These are phyloP conservation scores for Xestia ashworthii DNA, from an alignment of 2,888 invertebrate species.

Conservation along the genomic window DNA sequence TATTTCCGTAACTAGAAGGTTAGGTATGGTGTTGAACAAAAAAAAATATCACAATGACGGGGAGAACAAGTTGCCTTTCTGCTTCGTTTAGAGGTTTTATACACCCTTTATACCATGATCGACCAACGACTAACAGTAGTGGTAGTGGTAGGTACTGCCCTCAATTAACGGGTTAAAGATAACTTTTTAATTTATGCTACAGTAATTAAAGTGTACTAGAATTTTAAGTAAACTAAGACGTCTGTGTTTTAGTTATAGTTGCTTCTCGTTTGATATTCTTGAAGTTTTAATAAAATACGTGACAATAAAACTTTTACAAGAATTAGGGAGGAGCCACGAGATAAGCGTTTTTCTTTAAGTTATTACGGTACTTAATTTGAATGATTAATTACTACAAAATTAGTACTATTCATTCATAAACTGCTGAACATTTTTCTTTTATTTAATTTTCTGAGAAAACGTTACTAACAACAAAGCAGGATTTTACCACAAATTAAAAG, in stretches of 20 bases:
- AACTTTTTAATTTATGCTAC: constrained; percentile 40
- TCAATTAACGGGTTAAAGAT: constrained; percentile 2
- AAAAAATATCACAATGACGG: too few species aligned
- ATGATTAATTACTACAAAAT: neutral
- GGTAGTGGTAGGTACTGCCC: neutral
- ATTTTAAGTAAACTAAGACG: constrained; percentile 40
- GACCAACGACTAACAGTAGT: neutral
- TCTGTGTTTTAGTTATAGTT: constrained; percentile 20
- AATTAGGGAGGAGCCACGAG: constrained; percentile 40
- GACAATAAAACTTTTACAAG: constrained; percentile 65
- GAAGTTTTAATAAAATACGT: constrained; percentile 73
- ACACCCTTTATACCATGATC: neutral
- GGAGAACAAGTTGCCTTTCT: too few species aligned
- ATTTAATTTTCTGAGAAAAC: neutral
- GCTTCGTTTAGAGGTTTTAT: too few species aligned
- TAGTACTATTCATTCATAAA: neutral
- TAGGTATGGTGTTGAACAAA: too few species aligned
- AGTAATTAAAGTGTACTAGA: constrained; percentile 49
- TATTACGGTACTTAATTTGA: neutral
- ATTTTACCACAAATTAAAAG: neutral
- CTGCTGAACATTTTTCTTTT: neutral
- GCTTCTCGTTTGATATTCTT: constrained; percentile 35
- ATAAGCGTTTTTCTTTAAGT: constrained; percentile 4
- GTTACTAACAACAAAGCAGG: neutral
- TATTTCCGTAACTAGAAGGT: too few species aligned